Evolutionary conservation across 2,888 invertebrate species (phyloP).

Genomic region (Nephrotoma guestfalica): DNA sequence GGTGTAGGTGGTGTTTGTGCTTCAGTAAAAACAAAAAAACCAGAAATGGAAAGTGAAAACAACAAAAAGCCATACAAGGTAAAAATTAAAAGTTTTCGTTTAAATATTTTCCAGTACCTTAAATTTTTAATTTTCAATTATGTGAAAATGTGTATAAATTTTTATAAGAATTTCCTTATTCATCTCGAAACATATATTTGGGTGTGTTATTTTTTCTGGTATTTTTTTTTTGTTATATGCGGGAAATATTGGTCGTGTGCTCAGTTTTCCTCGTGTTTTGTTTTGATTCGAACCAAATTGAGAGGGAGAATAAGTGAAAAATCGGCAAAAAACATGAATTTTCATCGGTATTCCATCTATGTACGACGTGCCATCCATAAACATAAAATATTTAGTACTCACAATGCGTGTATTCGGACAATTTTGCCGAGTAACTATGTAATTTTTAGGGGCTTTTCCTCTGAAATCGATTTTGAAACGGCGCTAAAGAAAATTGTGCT

Average conservation of each 20-base stretch:
- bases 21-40: not conserved
- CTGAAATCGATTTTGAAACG: not conserved
- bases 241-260: not conserved
- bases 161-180: not conserved
- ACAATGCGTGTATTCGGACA: not conserved
- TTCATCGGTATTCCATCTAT: not conserved
- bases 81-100: not conserved
- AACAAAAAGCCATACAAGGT: not conserved
- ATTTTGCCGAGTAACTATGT: not conserved
- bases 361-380: not conserved
- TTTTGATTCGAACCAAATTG: not conserved
- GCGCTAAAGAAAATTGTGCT: not conserved
- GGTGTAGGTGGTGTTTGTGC: not conserved
- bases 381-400: not conserved
- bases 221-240: not conserved
- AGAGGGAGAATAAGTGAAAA: not conserved
- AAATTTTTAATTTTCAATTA: not conserved
- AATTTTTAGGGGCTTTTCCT: not conserved
- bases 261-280: not conserved
- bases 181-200: not conserved
- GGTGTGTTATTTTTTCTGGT: not conserved
- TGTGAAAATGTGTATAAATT: not conserved
- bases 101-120: not conserved
- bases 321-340: not conserved
- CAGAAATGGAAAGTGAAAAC: not conserved